Evolutionary conservation across 2,888 invertebrate genomes (phyloP).

Genomic region (Ptilodon capucinus): DNA sequence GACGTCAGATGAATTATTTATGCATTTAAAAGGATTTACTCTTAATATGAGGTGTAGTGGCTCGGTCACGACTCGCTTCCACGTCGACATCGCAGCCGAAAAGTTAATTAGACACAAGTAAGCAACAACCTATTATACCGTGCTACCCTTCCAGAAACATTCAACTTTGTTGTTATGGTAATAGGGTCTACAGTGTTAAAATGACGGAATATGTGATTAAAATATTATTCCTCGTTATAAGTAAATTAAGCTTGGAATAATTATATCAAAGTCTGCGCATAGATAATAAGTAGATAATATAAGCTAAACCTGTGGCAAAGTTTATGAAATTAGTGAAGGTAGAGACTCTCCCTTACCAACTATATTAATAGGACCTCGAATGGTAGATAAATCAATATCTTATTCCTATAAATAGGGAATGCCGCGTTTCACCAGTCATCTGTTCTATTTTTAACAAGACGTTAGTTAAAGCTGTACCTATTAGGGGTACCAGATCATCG

Average conservation of each 20-base stretch:
- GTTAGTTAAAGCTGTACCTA: no score
- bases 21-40: constrained; percentile 81
- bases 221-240: not conserved
- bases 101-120: constrained; percentile 59
- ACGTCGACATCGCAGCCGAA: constrained; percentile 47
- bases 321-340: not conserved
- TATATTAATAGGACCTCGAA: no score
- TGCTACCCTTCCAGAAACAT: not conserved
- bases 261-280: constrained; percentile 8
- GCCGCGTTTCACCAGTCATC: no score
- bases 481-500: no score
- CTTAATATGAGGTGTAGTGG: constrained; percentile 77
- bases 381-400: no score
- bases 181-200: not conserved
- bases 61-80: constrained; percentile 70
- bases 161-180: not conserved
- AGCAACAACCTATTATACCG: not conserved
- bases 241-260: not conserved
- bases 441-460: no score
- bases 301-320: not conserved
- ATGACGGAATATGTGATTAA: not conserved
- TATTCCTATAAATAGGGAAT: no score
- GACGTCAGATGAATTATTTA: constrained; percentile 75
- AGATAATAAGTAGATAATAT: not conserved
- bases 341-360: no score